Conservation (phyloP, 2,113 vertebrate genomes). For the Psettodes erumei region DNA sequence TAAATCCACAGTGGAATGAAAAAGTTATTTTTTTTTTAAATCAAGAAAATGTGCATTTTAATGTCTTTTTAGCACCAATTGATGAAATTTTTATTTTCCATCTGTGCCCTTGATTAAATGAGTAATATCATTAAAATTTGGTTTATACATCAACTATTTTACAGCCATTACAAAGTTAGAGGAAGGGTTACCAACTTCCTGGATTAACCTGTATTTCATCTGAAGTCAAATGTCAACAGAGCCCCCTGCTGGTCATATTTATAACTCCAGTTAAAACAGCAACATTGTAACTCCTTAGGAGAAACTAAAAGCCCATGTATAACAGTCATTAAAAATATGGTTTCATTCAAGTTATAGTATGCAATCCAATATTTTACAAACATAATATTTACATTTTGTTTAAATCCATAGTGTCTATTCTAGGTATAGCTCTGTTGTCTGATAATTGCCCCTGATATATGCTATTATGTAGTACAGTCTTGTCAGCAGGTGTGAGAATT, state of each 20-base stretch:
- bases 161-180: conserved; percentile 24
- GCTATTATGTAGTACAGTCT: neutral
- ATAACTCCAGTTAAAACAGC: conserved; percentile 30
- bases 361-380: conserved; percentile 44
- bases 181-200: neutral
- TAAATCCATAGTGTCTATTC: conserved; percentile 58
- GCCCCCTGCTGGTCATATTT: conserved; percentile 60
- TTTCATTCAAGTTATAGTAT: conserved; percentile 10
- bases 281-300: conserved; percentile 17
- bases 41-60: conserved; percentile 6
- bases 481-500: neutral
- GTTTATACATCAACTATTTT: neutral
- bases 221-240: conserved; percentile 40
- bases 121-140: conserved; percentile 1
- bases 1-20: conserved; percentile 49
- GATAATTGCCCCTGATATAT: neutral
- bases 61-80: conserved; percentile 35
- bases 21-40: conserved; percentile 8
- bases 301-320: conserved; percentile 24
- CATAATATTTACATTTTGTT: conserved; percentile 44
- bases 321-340: conserved; percentile 23
- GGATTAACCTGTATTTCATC: conserved; percentile 12
- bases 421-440: conserved; percentile 21
- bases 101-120: neutral
- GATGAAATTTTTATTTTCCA: neutral